Evolutionary conservation across 2,113 vertebrate genomes (phyloP), one percentile per base, ranked within the genome.

Genomic region (Phrynosoma platyrhinos): DNA sequence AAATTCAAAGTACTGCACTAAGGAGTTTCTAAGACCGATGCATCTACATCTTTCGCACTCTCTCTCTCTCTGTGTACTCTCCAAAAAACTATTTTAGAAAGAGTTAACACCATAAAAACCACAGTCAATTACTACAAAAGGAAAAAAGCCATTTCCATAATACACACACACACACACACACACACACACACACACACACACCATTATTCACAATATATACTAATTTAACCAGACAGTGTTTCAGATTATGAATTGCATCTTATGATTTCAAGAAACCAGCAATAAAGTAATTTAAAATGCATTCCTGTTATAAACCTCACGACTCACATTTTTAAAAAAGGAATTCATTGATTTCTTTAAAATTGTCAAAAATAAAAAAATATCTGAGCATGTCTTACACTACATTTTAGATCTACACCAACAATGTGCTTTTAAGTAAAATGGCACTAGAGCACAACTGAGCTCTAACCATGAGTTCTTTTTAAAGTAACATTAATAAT

Each of bases 1-100:
- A 98, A 99, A 99, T 98, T 98, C 98, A 98, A 98, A 98, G 97
- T 97, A 98, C 97, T 96, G 95, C 96, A 95, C 97, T 97, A 96
- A 97, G 98, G 98, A 98, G 97, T 97, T 96, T 96, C 96, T 96
- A 90, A 96, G 93, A 96, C 94, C 96, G 97, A 97, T 97, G 98
- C 96, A 97, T 97, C 97, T 94, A 84, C 95, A 96, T 95, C 13
- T 14, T 12, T 62, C 13, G n/a, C n/a, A n/a, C n/a, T 62, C 2
- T 62, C 14, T 14, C 96, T 95, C 47, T 47, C 47, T 47, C 47
- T 4, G 1, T 47, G 47, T 47, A 5, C 3, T 94, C 94, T 91
- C 92, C 95, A 55, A 95, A 94, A 94, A 91, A 86, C 75, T 87
- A 93, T 82, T 87, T 92, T 91, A 83, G 90, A 90, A 96, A 86